Evolutionary conservation across 2,888 invertebrate species (phyloP).

Genomic region (Meteorus cinctellus): DNA sequence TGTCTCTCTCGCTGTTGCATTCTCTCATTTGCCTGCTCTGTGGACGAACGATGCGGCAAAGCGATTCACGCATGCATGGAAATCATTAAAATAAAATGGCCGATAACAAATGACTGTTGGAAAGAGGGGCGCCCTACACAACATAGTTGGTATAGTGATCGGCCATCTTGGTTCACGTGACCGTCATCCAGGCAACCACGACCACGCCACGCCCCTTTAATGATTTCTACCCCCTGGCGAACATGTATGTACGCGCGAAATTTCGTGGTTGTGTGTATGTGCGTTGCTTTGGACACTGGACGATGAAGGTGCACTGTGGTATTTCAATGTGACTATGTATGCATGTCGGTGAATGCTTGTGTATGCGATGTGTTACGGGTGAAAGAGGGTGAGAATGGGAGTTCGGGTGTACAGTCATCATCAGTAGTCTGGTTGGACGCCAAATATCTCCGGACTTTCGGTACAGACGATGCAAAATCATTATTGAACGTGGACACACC

Average conservation of each 20-base stretch:
- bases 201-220: slow-evolving; percentile 73
- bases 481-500: slow-evolving; percentile 25
- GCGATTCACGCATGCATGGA: slow-evolving; percentile 73
- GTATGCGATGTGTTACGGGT: slow-evolving; percentile 40
- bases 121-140: slow-evolving; percentile 59
- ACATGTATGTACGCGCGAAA: slow-evolving; percentile 64
- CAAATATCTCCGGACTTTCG: slow-evolving; percentile 36
- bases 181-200: slow-evolving; percentile 73
- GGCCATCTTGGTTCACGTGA: slow-evolving; percentile 74
- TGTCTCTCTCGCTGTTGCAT: slow-evolving; percentile 32
- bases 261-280: slow-evolving; percentile 56
- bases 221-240: slow-evolving; percentile 72
- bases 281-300: slow-evolving; percentile 44
- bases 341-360: background rate
- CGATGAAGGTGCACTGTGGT: slow-evolving; percentile 29
- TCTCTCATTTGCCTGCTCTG: slow-evolving; percentile 29
- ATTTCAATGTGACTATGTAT: slow-evolving; percentile 21
- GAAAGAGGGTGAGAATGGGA: slow-evolving; percentile 42
- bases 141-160: slow-evolving; percentile 54
- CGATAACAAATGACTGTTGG: slow-evolving; percentile 73
- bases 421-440: slow-evolving; percentile 62
- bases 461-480: slow-evolving; percentile 47
- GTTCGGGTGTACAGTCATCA: slow-evolving; percentile 69
- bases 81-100: slow-evolving; percentile 74
- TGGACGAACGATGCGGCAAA: slow-evolving; percentile 55